Evolutionary conservation across 2,888 invertebrate genomes (phyloP).

Genomic region (Cataglyphis albicans): DNA sequence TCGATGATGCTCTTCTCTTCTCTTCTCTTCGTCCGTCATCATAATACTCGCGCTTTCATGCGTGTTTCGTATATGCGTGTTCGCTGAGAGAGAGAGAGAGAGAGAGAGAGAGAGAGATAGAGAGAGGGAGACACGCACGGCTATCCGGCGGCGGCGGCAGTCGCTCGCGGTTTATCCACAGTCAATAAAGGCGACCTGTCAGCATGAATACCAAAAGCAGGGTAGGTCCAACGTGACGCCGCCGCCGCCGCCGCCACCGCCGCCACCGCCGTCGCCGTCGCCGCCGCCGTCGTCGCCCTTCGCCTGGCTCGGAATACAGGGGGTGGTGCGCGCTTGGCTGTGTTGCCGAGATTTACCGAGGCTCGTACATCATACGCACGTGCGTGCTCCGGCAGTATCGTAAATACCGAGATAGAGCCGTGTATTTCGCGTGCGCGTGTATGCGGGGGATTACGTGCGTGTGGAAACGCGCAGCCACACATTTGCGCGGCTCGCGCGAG

Average conservation of each 20-base stretch:
- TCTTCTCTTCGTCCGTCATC: constrained; percentile 40
- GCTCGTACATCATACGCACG: constrained; percentile 75
- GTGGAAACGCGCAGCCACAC: constrained; percentile 7
- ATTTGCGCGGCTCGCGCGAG: constrained; percentile 30
- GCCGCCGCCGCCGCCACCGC: background rate
- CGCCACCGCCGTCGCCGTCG: background rate
- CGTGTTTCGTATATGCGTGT: constrained; percentile 60
- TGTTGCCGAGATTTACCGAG: constrained; percentile 72
- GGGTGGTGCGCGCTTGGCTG: constrained; percentile 28
- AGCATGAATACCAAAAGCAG: constrained; percentile 83
- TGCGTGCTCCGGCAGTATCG: constrained; percentile 70
- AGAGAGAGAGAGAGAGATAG: background rate
- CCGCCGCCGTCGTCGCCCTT: constrained; percentile 15
- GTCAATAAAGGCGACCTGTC: constrained; percentile 84
- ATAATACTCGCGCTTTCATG: constrained; percentile 3
- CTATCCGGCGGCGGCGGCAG: constrained; percentile 62
- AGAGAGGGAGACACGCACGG: constrained; percentile 61
- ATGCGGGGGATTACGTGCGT: constrained; percentile 15
- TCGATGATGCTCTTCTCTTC: constrained; percentile 23
- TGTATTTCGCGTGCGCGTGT: constrained; percentile 6
- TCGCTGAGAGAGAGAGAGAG: constrained; percentile 8
- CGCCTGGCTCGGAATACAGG: background rate
- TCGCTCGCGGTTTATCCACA: constrained; percentile 79
- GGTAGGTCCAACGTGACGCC: constrained; percentile 65
- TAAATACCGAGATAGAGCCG: constrained; percentile 63